Evolutionary conservation across 2,888 invertebrate genomes (phyloP).

Genomic region (Himalopsyche tibetana): DNA sequence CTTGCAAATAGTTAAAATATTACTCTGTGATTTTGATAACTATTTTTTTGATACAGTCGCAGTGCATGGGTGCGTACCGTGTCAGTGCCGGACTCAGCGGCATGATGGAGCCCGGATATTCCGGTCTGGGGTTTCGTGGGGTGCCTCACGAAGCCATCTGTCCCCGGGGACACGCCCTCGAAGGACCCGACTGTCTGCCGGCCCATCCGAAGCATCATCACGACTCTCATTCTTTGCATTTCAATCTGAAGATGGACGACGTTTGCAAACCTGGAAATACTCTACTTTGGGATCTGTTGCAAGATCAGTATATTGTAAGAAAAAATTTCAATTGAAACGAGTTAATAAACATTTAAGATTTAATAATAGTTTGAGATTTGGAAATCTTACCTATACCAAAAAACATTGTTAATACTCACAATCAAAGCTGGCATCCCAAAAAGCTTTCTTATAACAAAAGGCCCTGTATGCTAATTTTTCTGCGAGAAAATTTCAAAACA

Average conservation of each 20-base stretch:
- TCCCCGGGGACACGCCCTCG: conserved; percentile 50
- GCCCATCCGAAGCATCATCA: conserved; percentile 55
- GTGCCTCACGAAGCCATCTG: conserved; percentile 53
- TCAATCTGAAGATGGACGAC: conserved; percentile 80
- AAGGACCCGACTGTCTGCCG: conserved; percentile 57
- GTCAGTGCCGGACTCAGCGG: conserved; percentile 61
- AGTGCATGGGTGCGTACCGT: conserved; percentile 71
- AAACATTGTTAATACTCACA: too few relatives aligned
- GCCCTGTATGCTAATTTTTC: too few relatives aligned
- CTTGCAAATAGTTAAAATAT: background rate
- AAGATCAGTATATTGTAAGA: conserved; percentile 91
- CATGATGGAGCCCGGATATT: conserved; percentile 61
- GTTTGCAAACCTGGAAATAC: conserved; percentile 96
- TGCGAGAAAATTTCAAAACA: too few relatives aligned
- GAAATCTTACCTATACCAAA: too few relatives aligned
- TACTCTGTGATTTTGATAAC: background rate
- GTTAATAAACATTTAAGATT: too few relatives aligned
- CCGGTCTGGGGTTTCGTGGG: conserved; percentile 62
- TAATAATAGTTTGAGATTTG: too few relatives aligned
- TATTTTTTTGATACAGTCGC: conserved; percentile 68
- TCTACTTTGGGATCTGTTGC: conserved; percentile 94
- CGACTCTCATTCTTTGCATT: conserved; percentile 56
- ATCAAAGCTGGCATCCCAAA: too few relatives aligned
- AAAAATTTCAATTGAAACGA: conserved; percentile 62
- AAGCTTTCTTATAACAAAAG: too few relatives aligned